phyloP scores from a whole-genome alignment of 2,797 vertebrate species.

The Aplochiton taeniatus region DNA sequence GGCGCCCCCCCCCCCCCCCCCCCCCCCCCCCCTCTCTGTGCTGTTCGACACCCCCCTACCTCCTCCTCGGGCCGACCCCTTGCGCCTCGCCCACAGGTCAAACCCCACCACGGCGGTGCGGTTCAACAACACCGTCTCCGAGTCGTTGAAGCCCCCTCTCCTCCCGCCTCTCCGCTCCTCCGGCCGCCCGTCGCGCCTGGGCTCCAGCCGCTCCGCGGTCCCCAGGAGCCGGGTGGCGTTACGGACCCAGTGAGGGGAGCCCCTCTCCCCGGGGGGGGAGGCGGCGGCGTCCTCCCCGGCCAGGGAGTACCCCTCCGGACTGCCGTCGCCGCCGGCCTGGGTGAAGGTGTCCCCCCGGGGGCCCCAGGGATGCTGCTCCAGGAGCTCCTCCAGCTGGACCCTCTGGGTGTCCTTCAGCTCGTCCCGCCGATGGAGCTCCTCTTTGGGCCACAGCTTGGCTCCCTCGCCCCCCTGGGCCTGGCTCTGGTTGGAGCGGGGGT shows the following conservation, averaged over 20 bases:
- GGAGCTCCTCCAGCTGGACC: conserved; percentile 67
- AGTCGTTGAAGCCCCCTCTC: conserved; percentile 24
- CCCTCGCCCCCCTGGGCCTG: conserved; percentile 40
- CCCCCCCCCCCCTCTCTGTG: conserved; percentile 35
- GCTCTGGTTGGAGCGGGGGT: conserved; percentile 57
- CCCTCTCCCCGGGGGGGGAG: conserved; percentile 39
- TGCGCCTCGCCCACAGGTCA: not conserved
- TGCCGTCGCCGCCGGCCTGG: conserved; percentile 27
- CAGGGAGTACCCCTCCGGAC: conserved; percentile 55
- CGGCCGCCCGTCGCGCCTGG: conserved; percentile 13
- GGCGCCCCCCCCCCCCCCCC: not conserved
- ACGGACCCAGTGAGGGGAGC: conserved; percentile 57
- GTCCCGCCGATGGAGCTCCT: conserved; percentile 76
- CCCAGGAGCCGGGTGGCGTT: conserved; percentile 54
- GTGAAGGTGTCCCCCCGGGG: conserved; percentile 66
- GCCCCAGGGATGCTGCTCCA: conserved; percentile 65
- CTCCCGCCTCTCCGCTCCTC: conserved; percentile 6
- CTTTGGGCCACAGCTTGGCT: conserved; percentile 69
- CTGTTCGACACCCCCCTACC: conserved; percentile 29
- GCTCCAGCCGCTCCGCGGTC: conserved; percentile 32
- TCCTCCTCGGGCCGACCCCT: conserved; percentile 4
- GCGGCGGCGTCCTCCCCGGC: conserved; percentile 22
- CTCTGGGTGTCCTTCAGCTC: conserved; percentile 78
- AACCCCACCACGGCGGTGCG: conserved; percentile 15
- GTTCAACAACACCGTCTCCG: conserved; percentile 37